Evolutionary conservation across 2,888 invertebrate genomes (phyloP).

Genomic region (Microchrysa polita): DNA sequence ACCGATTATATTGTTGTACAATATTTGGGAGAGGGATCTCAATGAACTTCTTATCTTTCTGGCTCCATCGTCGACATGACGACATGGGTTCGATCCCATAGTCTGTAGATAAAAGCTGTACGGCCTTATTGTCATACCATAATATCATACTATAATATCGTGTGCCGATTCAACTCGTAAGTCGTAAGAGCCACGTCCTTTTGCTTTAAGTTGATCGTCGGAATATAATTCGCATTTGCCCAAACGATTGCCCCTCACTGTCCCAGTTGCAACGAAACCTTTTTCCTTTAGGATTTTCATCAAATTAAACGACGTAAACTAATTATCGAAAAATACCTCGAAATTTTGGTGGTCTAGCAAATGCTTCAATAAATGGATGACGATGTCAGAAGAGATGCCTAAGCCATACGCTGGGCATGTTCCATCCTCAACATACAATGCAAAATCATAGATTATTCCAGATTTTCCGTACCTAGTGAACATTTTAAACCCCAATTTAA

Average conservation of each 20-base stretch:
- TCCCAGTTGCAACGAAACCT: not conserved
- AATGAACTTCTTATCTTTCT: not conserved
- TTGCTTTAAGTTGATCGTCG: too few relatives aligned
- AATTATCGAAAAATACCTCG: not conserved
- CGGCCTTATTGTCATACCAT: slow-evolving; percentile 4
- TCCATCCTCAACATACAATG: not conserved
- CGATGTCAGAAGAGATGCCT: not conserved
- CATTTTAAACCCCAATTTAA: not conserved
- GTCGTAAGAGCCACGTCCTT: slow-evolving; percentile 2
- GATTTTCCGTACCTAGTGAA: not conserved
- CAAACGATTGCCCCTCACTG: not conserved
- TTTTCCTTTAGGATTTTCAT: not conserved
- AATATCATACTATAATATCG: not conserved
- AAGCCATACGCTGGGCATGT: not conserved
- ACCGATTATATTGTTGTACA: not conserved
- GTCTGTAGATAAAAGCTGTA: slow-evolving; percentile 1
- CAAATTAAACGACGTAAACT: not conserved
- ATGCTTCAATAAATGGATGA: not conserved
- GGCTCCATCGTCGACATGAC: not conserved
- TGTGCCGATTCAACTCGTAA: not conserved
- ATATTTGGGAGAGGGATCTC: not conserved
- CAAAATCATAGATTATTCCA: not conserved
- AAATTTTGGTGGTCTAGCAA: not conserved
- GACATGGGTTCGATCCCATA: not conserved
- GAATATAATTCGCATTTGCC: not conserved